phyloP scores from a whole-genome alignment of 2,797 vertebrate species.

The Sebastes wilsoni region DNA sequence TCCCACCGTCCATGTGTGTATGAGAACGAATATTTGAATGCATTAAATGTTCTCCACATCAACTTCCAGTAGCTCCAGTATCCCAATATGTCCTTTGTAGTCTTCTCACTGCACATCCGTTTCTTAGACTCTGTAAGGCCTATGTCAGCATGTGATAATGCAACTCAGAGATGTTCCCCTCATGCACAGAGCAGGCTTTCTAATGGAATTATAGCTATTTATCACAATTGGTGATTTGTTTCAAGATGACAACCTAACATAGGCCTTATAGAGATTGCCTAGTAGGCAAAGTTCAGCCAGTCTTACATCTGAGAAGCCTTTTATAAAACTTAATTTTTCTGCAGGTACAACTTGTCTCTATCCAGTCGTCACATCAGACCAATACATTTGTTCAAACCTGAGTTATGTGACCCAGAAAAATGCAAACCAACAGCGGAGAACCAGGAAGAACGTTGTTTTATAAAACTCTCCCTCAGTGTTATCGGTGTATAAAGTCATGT shows the following conservation, averaged over 20 bases:
- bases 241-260: slow-evolving; percentile 25
- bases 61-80: not conserved
- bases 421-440: not conserved
- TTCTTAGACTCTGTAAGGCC: slow-evolving; percentile 22
- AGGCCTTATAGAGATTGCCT: slow-evolving; percentile 28
- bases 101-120: not conserved
- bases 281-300: slow-evolving; percentile 37
- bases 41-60: slow-evolving; percentile 7
- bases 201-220: slow-evolving; percentile 26
- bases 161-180: slow-evolving; percentile 24
- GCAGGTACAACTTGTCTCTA: not conserved
- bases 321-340: slow-evolving; percentile 12
- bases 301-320: slow-evolving; percentile 71
- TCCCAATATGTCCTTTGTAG: not conserved
- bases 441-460: not conserved
- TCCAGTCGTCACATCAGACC: not conserved
- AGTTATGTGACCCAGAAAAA: slow-evolving; percentile 5
- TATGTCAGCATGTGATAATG: slow-evolving; percentile 25
- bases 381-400: not conserved
- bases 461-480: slow-evolving; percentile 41
- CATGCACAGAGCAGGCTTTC: slow-evolving; percentile 25
- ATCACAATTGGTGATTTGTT: slow-evolving; percentile 33
- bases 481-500: slow-evolving; percentile 38
- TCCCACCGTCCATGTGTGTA: not conserved
- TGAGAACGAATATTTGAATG: slow-evolving; percentile 2